These are phyloP conservation scores for Leptopilina myrica DNA, from an alignment of 2,888 invertebrate species.

Conservation along the genomic window DNA sequence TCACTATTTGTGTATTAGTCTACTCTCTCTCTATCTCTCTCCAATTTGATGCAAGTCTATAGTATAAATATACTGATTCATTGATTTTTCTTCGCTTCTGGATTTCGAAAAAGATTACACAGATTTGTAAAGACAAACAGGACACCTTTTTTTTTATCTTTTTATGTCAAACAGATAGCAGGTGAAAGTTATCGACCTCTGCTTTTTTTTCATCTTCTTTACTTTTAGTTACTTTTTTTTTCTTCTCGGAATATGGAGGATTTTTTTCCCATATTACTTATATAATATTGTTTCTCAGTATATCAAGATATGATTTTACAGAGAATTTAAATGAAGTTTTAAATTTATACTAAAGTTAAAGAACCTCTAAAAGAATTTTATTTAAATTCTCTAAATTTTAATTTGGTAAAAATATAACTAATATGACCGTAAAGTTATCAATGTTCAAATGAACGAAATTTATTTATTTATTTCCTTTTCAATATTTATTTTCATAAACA, in stretches of 20 bases:
- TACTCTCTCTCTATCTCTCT: background rate
- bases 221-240: background rate
- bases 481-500: too few species aligned
- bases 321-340: too few species aligned
- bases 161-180: constrained; percentile 35
- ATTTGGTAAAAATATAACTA: too few species aligned
- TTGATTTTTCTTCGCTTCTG: constrained; percentile 28
- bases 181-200: constrained; percentile 31
- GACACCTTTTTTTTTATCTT: constrained; percentile 28
- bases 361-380: too few species aligned
- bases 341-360: too few species aligned
- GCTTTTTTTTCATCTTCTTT: constrained; percentile 1
- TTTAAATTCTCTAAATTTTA: too few species aligned
- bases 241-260: background rate
- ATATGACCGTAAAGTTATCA: too few species aligned
- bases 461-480: too few species aligned
- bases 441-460: too few species aligned
- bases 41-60: background rate
- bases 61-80: background rate
- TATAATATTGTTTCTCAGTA: too few species aligned
- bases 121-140: constrained; percentile 24
- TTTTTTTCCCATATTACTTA: background rate
- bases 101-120: constrained; percentile 29
- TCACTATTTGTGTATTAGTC: background rate
- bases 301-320: too few species aligned